Percentiles rank a stretch among this genome's conserved stretches.
These are phyloP conservation scores for Cinclus mexicanus DNA, from an alignment of 2,113 vertebrate species.

Conservation along the genomic window DNA sequence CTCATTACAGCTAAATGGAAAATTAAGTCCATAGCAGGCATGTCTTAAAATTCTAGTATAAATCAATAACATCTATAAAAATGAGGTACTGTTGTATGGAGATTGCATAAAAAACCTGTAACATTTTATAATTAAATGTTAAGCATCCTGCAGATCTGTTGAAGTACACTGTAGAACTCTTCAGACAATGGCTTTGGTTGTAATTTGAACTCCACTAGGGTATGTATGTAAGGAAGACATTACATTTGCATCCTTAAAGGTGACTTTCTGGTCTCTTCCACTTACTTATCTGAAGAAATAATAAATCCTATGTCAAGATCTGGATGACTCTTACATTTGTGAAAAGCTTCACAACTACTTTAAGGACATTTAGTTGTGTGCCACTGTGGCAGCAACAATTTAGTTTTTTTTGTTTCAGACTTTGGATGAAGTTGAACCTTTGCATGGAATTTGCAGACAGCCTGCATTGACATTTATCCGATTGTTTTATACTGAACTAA, in stretches of 20 bases:
- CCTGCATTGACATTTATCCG: background rate
- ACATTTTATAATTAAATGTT: background rate
- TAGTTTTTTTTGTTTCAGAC: background rate
- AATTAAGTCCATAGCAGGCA: background rate
- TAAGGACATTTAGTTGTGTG: background rate
- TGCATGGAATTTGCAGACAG: background rate
- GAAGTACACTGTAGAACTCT: background rate
- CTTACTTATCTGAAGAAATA: background rate
- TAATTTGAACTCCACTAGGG: background rate
- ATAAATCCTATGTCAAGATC: background rate
- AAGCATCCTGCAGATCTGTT: background rate
- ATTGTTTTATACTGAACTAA: background rate
- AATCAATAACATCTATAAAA: background rate
- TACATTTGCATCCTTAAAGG: background rate
- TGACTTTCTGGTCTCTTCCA: background rate
- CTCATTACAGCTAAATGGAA: background rate
- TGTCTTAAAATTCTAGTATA: background rate
- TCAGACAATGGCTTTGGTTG: background rate
- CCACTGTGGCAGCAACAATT: background rate
- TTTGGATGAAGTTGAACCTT: background rate
- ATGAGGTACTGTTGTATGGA: background rate
- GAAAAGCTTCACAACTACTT: background rate
- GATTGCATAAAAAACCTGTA: background rate
- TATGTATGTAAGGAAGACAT: background rate
- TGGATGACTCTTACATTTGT: background rate